Evolutionary conservation across 2,113 vertebrate genomes (phyloP).

Genomic region (Opisthocomus hoazin): DNA sequence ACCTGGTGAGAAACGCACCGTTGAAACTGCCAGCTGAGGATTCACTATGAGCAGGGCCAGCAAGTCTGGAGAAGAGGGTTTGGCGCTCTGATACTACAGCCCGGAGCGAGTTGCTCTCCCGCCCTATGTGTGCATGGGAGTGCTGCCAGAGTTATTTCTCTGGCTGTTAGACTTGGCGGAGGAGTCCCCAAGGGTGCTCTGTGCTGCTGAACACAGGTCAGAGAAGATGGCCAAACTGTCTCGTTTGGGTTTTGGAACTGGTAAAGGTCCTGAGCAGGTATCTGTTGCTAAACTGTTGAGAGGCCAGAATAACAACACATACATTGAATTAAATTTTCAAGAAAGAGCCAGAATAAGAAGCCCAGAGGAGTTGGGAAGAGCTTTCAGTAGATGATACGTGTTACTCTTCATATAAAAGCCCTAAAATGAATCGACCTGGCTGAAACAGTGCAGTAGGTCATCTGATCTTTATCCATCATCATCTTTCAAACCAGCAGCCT

Average conservation of each 20-base stretch:
- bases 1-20: background rate
- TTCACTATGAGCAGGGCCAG: background rate
- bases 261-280: background rate
- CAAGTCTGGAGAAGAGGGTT: background rate
- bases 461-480: background rate
- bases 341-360: background rate
- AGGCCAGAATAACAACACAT: background rate
- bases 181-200: background rate
- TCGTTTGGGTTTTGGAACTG: background rate
- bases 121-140: background rate
- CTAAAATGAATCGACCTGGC: background rate
- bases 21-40: background rate
- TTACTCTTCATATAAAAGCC: background rate
- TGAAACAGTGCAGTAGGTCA: background rate
- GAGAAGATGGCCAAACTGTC: background rate
- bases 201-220: background rate
- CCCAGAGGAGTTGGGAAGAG: background rate
- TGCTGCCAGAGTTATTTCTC: background rate
- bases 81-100: background rate
- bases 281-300: background rate
- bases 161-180: background rate
- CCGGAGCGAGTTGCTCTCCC: fast-evolving
- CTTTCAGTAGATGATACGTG: background rate
- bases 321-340: background rate
- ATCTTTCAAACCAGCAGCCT: background rate